Evolutionary conservation across 2,113 vertebrate genomes (phyloP), one percentile per base, ranked within the genome.

Genomic region (Chlorocebus sabaeus): DNA sequence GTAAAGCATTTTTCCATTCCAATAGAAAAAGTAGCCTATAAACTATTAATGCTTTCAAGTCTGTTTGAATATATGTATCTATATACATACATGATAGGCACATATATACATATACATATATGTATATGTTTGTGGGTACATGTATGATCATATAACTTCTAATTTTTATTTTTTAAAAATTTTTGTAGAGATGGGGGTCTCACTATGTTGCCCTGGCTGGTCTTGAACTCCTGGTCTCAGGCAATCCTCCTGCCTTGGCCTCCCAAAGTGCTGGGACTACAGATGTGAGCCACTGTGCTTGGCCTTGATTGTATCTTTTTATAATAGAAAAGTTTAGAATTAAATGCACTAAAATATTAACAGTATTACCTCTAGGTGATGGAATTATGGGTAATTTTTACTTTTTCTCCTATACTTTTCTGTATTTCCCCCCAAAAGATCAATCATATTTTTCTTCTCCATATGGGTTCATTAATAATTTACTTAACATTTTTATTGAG

Each of bases 321-420:
- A 72, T 90, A 88, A 83, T 32, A 72, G 25, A 89, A 97, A 89
- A 67, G 27, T 93, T 93, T 48, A 91, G 72, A 91, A 89, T 95
- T 38, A 91, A 93, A 70, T 81, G 38, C 59, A 43, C n/a, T 70
- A 78, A 91, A 72, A 70, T 80, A 81, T 57, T 78, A 81, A 8
- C 40, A 80, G 6, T 43, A 12, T 90, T 94, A 90, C 57, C 25
- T 88, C 30, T 80, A 91, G 25, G 40, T 85, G 48, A 27, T 48
- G 5, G 48, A 83, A 84, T 67, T 73, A 27, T 61, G n/a, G 10
- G 5, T 82, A 78, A 45, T 61, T 78, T 61, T 78, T 57, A 94
- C 23, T 78, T 96, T 92, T 81, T 83, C 52, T 80, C 40, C 32
- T 52, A 50, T 22, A 81, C 18, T 61, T 79, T 81, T 68, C 38